Conservation (phyloP, 1,140 invertebrate species). For the Asobara japonica region DNA sequence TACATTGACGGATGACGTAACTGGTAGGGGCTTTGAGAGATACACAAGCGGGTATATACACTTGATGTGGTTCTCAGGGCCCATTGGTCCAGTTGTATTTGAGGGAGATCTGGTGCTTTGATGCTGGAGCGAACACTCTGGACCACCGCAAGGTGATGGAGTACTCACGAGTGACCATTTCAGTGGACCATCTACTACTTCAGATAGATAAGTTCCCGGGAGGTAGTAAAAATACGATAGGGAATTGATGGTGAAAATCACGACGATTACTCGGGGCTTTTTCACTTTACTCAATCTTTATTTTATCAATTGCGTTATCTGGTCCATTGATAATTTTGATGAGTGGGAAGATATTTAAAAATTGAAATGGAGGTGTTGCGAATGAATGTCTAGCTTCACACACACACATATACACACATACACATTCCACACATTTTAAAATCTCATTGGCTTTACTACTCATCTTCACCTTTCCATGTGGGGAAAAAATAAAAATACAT, state of each 20-base stretch:
- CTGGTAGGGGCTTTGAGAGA: neutral
- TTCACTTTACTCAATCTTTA: neutral
- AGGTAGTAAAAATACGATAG: constrained; percentile 16
- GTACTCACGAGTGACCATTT: constrained; percentile 42
- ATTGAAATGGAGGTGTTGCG: no score
- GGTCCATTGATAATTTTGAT: neutral
- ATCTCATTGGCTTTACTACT: no score
- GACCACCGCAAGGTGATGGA: constrained; percentile 45
- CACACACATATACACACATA: no score
- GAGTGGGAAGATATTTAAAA: no score
- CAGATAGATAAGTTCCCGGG: neutral
- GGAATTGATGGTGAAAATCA: constrained; percentile 8
- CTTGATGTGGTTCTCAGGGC: constrained; percentile 21
- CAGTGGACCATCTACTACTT: constrained; percentile 17
- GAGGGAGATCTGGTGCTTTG: constrained; percentile 49
- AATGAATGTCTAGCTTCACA: no score
- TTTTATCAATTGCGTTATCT: neutral
- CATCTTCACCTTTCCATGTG: no score
- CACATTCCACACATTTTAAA: no score
- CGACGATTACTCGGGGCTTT: neutral
- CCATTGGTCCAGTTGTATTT: no score
- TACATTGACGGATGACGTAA: no score
- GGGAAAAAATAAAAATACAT: no score
- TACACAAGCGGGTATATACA: neutral
- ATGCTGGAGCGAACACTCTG: constrained; percentile 49